Base-by-base conservation (phyloP, 1,140 invertebrate genomes). In the Andrena cerasifolii region DNA sequence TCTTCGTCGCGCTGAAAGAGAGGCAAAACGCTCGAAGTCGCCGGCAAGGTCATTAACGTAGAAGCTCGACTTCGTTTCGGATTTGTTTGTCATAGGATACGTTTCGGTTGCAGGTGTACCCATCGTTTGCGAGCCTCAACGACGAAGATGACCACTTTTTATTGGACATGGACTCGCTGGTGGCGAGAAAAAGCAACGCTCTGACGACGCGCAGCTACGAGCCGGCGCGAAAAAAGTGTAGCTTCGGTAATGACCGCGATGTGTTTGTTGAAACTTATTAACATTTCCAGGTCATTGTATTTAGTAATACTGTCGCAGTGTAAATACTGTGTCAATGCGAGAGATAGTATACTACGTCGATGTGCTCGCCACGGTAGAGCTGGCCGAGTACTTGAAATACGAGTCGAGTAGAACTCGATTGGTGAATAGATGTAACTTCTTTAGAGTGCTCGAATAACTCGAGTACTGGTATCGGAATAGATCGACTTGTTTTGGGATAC, bases 161-260 rank as follows among this genome's bases (percentile, higher is more conserved):
- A 14, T 75, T 91, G 36, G 90, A 92, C 70, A 88, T 92, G 89
- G 91, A 92, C 78, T 88, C 90, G 0, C 79, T 88, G 45, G 86
- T 85, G 10, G 58, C 80, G 18, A 81, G 83, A 58, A 87, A 84
- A 71, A 86, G 85, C 47, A 85, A 78, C 28, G 59, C 70, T 5
- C 51, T 79, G 12, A 74, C 78, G 6, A 79, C 67, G 8, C 79
- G 82, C 36, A 61, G 79, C 51, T 87, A 84, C 53, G 91, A 91
- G 7, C 71, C 79, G 4, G 45, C 72, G 8, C 78, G 85, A 43
- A 92, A 92, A 74, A 91, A 87, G 78, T 91, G 85, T 82, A 77
- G 63, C 5, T 82, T 92, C 45, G 91, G 91, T 92, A 87, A 89
- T 82, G 66, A 3, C 33, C 18, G 14, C 40, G 71, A 73, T 49